Conservation (phyloP, 1,140 invertebrate genomes). For the Drosophila serrata region DNA sequence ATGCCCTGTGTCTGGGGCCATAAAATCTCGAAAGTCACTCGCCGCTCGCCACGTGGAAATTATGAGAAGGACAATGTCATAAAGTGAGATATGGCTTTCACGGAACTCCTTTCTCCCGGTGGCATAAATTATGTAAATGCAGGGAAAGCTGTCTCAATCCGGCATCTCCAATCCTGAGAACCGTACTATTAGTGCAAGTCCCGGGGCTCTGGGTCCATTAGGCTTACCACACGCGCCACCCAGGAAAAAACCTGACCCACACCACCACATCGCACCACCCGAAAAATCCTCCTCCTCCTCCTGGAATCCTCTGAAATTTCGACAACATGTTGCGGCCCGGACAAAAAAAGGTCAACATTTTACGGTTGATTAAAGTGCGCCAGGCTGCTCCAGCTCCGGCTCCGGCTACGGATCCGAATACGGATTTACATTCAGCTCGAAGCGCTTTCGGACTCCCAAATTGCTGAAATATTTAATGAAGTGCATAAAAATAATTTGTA, state of each 20-base stretch:
- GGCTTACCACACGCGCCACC: conserved; percentile 63
- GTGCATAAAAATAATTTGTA: conserved; percentile 84
- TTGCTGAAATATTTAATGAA: conserved; percentile 84
- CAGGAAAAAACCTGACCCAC: conserved; percentile 15
- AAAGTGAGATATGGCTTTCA: conserved; percentile 71
- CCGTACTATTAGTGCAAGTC: conserved; percentile 51
- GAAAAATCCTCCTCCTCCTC: conserved; percentile 1
- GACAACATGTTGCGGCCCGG: conserved; percentile 73
- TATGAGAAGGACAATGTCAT: conserved; percentile 74
- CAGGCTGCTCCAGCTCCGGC: conserved; percentile 34
- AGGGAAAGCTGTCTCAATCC: conserved; percentile 23
- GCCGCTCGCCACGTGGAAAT: conserved; percentile 66
- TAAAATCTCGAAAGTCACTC: conserved; percentile 69
- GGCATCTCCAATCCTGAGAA: background rate
- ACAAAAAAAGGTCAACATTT: conserved; percentile 81
- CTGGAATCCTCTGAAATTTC: conserved; percentile 50
- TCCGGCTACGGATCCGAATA: background rate
- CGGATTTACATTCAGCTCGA: conserved; percentile 18
- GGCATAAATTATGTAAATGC: conserved; percentile 80
- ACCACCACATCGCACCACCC: conserved; percentile 6
- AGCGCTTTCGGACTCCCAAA: conserved; percentile 53
- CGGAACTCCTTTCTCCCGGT: conserved; percentile 11
- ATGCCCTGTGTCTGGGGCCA: background rate
- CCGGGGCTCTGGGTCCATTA: conserved; percentile 55
- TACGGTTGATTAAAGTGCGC: conserved; percentile 83